A percentile compares a stretch with the other conserved stretches of the same genome.
Conservation (phyloP, 2,888 invertebrate species). For the Atrina japonica region DNA sequence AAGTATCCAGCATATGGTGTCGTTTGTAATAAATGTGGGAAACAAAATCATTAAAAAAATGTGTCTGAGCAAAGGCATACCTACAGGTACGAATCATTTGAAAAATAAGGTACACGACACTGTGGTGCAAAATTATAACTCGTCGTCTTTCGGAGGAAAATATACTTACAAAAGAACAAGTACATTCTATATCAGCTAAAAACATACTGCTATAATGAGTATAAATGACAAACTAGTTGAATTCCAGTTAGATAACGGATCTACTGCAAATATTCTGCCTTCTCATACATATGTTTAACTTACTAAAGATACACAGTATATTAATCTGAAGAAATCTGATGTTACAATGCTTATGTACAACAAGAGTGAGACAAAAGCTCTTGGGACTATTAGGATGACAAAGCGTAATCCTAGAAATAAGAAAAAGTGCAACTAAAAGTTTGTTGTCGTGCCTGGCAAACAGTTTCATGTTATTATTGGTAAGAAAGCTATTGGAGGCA, state of each 20-base stretch:
- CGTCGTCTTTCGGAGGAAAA: constrained; percentile 9
- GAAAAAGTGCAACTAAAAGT: constrained; percentile 35
- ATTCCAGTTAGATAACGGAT: constrained; percentile 53
- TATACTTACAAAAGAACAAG: background rate
- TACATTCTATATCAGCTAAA: background rate
- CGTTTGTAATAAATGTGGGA: constrained; percentile 19
- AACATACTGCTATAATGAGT: constrained; percentile 7
- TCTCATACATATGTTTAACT: constrained; percentile 24
- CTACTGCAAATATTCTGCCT: constrained; percentile 41
- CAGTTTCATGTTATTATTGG: constrained; percentile 5
- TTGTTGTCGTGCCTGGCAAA: constrained; percentile 4
- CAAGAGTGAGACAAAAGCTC: constrained; percentile 33
- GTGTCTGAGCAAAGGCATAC: too few relatives aligned
- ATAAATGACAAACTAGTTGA: constrained; percentile 32
- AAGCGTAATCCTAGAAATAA: constrained; percentile 33
- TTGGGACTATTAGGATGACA: constrained; percentile 24
- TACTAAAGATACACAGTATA: constrained; percentile 20
- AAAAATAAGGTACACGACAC: constrained; percentile 6
- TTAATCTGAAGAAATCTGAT: constrained; percentile 5
- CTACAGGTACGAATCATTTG: too few relatives aligned
- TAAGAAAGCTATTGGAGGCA: background rate
- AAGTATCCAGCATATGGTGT: constrained; percentile 32
- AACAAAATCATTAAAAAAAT: constrained; percentile 32
- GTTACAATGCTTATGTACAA: constrained; percentile 39
- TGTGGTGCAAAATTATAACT: background rate